Conservation (phyloP, 2,113 vertebrate genomes). For the Craseonycteris thonglongyai region DNA sequence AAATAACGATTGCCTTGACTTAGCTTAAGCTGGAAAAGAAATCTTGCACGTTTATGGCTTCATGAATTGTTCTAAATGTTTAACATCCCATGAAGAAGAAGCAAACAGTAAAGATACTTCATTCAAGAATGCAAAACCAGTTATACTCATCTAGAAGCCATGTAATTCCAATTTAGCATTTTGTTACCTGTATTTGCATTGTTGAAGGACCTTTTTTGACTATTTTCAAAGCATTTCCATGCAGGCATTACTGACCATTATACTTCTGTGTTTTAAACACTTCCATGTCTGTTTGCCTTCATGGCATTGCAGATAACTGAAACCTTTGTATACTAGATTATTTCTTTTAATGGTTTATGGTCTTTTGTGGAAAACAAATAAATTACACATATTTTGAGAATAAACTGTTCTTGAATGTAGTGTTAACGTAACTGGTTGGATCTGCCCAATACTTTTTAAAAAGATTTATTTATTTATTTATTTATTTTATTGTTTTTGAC, state of each 20-base stretch:
- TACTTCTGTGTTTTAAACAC: neutral
- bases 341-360: neutral
- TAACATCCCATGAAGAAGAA: slow-evolving; percentile 49
- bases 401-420: neutral
- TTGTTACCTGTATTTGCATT: neutral
- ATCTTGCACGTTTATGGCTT: slow-evolving; percentile 44
- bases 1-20: slow-evolving; percentile 42
- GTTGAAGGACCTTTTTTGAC: neutral
- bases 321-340: neutral
- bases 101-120: slow-evolving; percentile 35
- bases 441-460: neutral
- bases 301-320: neutral
- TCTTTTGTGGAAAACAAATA: neutral
- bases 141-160: neutral
- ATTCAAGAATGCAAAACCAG: slow-evolving; percentile 48
- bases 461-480: too few relatives aligned
- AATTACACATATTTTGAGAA: neutral
- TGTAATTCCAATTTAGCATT: slow-evolving; percentile 19
- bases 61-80: slow-evolving; percentile 62
- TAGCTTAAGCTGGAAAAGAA: slow-evolving; percentile 43
- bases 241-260: neutral
- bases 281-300: neutral
- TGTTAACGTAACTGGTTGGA: neutral
- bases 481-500: too few relatives aligned
- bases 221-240: neutral